Percentiles rank a stretch among this genome's conserved stretches.
Conservation (phyloP, 1,140 invertebrate genomes). For the Apis florea region DNA sequence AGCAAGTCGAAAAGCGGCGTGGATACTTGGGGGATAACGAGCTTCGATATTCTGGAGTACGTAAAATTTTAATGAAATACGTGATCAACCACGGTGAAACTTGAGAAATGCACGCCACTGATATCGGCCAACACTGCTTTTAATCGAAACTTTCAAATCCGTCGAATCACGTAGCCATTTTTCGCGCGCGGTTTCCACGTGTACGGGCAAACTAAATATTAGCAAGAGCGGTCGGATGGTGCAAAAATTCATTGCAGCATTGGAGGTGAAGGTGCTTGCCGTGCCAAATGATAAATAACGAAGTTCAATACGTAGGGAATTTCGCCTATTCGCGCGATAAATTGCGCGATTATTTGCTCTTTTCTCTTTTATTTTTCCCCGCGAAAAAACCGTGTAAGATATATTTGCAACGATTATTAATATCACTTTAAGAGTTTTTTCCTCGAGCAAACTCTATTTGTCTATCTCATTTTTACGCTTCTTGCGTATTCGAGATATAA, state of each 20-base stretch:
- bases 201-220: conserved; percentile 5
- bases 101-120: conserved; percentile 5
- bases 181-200: background rate
- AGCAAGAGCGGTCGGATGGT: background rate
- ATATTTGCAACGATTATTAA: too few relatives aligned
- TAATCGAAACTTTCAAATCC: conserved; percentile 68
- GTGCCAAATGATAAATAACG: conserved; percentile 9
- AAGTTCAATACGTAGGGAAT: background rate
- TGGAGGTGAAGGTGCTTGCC: background rate
- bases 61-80: conserved; percentile 68
- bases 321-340: conserved; percentile 12
- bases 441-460: too few relatives aligned
- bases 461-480: too few relatives aligned
- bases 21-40: conserved; percentile 41
- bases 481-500: too few relatives aligned
- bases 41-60: conserved; percentile 19
- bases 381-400: too few relatives aligned
- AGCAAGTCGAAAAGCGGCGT: conserved; percentile 2
- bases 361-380: background rate
- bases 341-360: background rate
- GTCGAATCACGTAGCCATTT: conserved; percentile 48
- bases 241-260: conserved; percentile 5
- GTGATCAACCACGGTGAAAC: conserved; percentile 69
- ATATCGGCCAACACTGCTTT: conserved; percentile 39
- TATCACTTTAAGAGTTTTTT: too few relatives aligned